Base-by-base conservation (phyloP, 1,140 invertebrate species). In the Drosophila persimilis region DNA sequence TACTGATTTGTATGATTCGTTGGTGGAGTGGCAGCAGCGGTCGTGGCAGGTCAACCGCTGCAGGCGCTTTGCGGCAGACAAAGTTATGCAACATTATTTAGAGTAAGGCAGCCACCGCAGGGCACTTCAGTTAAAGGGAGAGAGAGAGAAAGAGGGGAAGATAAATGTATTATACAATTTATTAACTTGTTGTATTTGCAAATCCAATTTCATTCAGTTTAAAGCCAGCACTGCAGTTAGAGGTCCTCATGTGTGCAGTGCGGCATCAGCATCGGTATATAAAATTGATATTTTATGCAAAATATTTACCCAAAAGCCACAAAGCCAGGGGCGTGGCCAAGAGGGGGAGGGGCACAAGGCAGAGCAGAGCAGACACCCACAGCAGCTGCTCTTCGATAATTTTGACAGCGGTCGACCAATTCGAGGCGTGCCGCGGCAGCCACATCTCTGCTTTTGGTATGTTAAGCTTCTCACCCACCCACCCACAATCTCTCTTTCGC, bases 211-310 rank as follows among this genome's bases (percentile, higher is more conserved):
- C 65, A 85, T 85, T 78, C 74, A 74, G 61, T 62, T 85, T 58
- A 46, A 58, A 80, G 70, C 72, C 41, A 52, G 43, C 43, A 54
- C 47, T 48, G 46, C 44, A 52, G 13, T 66, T 52, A 20, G 44
- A 67, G 61, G 17, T 53, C 45, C 77, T 66, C 74, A 77, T 77
- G 76, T 83, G 69, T 58, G 53, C 47, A 74, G 31, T 3, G 8
- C 2, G 31, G 6, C 26, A 29, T 9, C 8, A 2, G 8, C 58
- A 43, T 77, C 72, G 67, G 51, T 71, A 59, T 69, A 63, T 84
- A 57, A 89, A 88, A 79, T 86, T 76, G 74, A 83, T 83, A 89
- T 89, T 86, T 86, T 86, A 89, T 86, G 83, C 79, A 86, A 86
- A 83, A 78, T 78, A 85, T 74, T 85, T 81, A 70, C 61, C 65